Percentiles rank a stretch among this genome's conserved stretches.
Evolutionary conservation across 1,140 invertebrate species (phyloP).

Genomic region (Neotoxoptera formosana): DNA sequence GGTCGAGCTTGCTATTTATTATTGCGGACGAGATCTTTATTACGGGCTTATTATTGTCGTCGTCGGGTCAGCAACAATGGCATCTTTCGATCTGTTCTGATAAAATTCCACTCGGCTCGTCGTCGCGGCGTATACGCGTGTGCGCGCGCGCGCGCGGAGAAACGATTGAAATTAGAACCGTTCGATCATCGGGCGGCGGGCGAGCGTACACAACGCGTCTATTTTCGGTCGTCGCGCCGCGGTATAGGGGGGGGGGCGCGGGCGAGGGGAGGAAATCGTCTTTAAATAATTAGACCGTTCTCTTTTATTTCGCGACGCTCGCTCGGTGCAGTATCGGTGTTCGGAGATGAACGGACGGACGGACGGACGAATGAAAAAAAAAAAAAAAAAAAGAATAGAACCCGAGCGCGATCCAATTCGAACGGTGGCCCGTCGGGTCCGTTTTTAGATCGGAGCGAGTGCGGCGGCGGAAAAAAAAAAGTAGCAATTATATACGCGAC

Average conservation of each 20-base stretch:
- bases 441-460: constrained; percentile 13
- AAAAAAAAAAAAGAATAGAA: neutral
- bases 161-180: constrained; percentile 33
- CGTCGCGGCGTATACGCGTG: no score
- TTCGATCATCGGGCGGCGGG: constrained; percentile 16
- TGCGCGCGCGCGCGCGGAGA: neutral
- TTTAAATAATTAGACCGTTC: constrained; percentile 44
- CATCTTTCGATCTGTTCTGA: neutral
- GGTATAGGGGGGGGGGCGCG: no score
- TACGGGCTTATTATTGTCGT: no score
- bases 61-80: neutral
- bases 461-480: neutral
- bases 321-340: constrained; percentile 11
- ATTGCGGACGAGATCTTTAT: neutral
- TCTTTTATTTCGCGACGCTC: neutral
- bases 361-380: neutral
- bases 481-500: neutral
- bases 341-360: neutral
- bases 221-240: constrained; percentile 39
- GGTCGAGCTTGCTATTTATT: neutral
- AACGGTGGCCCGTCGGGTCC: neutral
- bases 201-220: neutral
- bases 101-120: neutral
- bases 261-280: neutral
- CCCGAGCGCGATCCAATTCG: constrained; percentile 2